Conservation (phyloP, 2,113 vertebrate species). For the Stegastes partitus region DNA sequence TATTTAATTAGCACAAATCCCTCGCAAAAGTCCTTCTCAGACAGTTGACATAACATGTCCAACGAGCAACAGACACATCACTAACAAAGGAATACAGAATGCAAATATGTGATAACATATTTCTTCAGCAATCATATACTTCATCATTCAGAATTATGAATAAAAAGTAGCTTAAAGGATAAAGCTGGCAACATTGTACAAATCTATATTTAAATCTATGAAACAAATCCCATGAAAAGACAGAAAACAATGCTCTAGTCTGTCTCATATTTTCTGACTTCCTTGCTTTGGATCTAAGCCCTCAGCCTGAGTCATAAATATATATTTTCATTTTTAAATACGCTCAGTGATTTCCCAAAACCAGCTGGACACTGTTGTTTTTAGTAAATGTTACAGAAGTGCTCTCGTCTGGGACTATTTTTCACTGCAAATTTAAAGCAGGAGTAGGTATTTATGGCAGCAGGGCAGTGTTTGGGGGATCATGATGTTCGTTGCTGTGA, state of each 20-base stretch:
- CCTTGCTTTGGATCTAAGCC: neutral
- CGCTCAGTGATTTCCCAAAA: neutral
- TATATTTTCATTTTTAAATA: neutral
- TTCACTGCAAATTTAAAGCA: neutral
- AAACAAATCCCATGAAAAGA: neutral
- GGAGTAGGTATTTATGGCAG: neutral
- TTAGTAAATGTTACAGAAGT: neutral
- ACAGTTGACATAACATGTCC: neutral
- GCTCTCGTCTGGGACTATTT: neutral
- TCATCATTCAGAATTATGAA: neutral
- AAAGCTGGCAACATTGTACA: neutral
- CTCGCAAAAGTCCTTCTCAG: neutral
- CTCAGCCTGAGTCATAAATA: neutral
- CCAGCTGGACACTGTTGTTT: neutral
- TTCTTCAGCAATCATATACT: neutral
- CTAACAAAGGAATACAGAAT: neutral
- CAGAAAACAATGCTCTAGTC: neutral
- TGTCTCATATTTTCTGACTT: neutral
- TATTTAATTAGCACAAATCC: constrained; percentile 20
- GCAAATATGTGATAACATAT: neutral
- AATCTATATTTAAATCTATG: neutral
- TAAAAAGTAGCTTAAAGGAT: neutral
- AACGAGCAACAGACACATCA: neutral
- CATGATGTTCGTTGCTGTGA: neutral
- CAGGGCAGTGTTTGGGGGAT: neutral